Conservation (phyloP, 1,140 invertebrate genomes). For the Xylocopa sonorina region DNA sequence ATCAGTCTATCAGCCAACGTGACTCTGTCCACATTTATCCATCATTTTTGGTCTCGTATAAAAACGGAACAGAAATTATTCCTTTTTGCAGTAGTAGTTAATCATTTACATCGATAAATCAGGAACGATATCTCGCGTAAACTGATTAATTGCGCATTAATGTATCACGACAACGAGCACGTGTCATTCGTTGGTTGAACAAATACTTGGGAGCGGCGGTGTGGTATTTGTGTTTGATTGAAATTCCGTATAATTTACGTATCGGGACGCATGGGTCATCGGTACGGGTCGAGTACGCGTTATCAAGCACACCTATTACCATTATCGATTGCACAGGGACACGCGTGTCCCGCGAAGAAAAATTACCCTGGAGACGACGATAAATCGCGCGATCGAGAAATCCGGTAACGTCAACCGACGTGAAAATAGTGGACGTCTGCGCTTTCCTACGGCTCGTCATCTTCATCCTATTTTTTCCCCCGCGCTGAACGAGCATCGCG, state of each 20-base stretch:
- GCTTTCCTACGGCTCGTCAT: constrained; percentile 16
- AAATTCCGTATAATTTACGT: neutral
- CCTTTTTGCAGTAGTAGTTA: too few relatives aligned
- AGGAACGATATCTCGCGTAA: too few relatives aligned
- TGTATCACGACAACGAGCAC: too few relatives aligned
- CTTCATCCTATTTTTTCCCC: constrained; percentile 6
- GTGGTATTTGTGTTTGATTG: too few relatives aligned
- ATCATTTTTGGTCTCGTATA: too few relatives aligned
- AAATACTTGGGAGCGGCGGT: too few relatives aligned
- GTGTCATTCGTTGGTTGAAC: too few relatives aligned
- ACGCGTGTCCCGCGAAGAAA: neutral
- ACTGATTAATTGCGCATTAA: too few relatives aligned
- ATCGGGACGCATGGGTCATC: neutral
- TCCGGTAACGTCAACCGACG: neutral
- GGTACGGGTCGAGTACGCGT: neutral
- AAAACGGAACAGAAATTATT: too few relatives aligned
- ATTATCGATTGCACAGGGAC: neutral
- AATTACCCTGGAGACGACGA: constrained; percentile 14
- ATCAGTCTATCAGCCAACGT: too few relatives aligned
- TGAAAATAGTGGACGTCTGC: neutral
- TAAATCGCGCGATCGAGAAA: neutral
- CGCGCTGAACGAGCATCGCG: neutral
- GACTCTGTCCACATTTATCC: too few relatives aligned
- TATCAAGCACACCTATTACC: neutral
- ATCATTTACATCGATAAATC: too few relatives aligned